Percentiles rank a stretch among this genome's conserved stretches.
Conservation (phyloP, 1,140 invertebrate genomes). For the Drosophila funebris region DNA sequence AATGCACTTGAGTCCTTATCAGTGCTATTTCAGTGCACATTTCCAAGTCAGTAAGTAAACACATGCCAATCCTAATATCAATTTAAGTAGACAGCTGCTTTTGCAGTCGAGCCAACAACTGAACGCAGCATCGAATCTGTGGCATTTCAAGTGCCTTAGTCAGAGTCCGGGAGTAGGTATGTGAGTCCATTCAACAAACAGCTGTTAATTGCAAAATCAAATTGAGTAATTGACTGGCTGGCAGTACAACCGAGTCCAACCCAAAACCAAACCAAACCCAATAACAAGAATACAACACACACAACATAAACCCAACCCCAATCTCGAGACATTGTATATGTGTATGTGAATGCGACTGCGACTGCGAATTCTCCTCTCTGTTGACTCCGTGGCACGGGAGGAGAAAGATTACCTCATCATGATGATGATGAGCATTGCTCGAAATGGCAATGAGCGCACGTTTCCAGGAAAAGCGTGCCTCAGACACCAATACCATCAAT, state of each 20-base stretch:
- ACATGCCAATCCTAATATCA: constrained; percentile 45
- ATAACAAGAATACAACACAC: not conserved
- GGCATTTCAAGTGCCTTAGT: constrained; percentile 42
- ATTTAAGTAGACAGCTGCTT: constrained; percentile 44
- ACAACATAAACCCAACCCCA: not conserved
- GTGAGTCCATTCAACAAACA: constrained; percentile 43
- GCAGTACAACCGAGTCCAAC: constrained; percentile 30
- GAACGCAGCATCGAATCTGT: constrained; percentile 2
- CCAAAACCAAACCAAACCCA: constrained; percentile 18
- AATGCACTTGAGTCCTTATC: constrained; percentile 2
- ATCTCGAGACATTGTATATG: no score
- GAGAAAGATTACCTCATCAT: constrained; percentile 70
- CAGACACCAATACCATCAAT: constrained; percentile 25
- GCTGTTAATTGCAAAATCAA: constrained; percentile 78
- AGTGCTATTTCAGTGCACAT: constrained; percentile 11
- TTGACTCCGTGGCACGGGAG: constrained; percentile 13
- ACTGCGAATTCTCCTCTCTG: constrained; percentile 25
- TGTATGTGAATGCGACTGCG: not conserved
- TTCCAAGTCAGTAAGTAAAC: constrained; percentile 43
- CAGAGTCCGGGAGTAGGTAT: constrained; percentile 9
- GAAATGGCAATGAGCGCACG: constrained; percentile 75
- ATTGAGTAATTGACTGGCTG: constrained; percentile 62
- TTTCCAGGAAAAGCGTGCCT: constrained; percentile 70
- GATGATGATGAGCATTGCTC: constrained; percentile 37
- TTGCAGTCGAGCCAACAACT: constrained; percentile 16